These are phyloP conservation scores for Piezodorus guildinii DNA, from an alignment of 1,140 invertebrate genomes.

Conservation along the genomic window DNA sequence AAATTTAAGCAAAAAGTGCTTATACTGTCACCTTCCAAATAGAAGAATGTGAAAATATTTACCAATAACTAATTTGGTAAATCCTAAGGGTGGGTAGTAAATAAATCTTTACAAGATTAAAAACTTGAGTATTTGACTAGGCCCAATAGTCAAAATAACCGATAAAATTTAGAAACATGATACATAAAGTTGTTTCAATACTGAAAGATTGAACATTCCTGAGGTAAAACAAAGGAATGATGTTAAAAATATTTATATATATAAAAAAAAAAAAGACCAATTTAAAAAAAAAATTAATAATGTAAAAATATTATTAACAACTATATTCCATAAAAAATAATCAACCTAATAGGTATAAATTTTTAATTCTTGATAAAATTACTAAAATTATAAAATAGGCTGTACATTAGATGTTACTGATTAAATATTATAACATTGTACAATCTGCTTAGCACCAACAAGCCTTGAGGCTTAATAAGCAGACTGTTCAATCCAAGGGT, in stretches of 20 bases:
- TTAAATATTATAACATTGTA: conserved; percentile 2
- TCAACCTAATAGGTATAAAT: not conserved
- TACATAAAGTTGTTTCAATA: not conserved
- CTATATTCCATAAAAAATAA: not conserved
- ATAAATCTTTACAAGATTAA: not conserved
- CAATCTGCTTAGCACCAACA: conserved; percentile 1
- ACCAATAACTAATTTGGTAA: conserved; percentile 11
- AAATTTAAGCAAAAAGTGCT: conserved; percentile 14
- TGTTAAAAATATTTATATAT: no score
- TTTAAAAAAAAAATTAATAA: no score
- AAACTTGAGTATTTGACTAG: conserved; percentile 14
- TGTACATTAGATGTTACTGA: conserved; percentile 3
- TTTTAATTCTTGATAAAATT: conserved; percentile 1
- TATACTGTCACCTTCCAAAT: conserved; percentile 10
- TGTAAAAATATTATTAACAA: no score
- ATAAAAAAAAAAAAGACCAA: no score
- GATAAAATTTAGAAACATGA: conserved; percentile 2
- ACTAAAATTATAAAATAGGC: not conserved
- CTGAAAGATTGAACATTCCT: not conserved
- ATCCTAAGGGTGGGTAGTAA: conserved; percentile 10
- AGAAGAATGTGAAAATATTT: conserved; percentile 4
- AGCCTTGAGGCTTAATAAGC: not conserved
- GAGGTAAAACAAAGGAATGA: not conserved
- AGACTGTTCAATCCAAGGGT: conserved; percentile 12
- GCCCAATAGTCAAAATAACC: not conserved